Conservation (phyloP, 2,888 invertebrate genomes). For the Julus scandinavius region DNA sequence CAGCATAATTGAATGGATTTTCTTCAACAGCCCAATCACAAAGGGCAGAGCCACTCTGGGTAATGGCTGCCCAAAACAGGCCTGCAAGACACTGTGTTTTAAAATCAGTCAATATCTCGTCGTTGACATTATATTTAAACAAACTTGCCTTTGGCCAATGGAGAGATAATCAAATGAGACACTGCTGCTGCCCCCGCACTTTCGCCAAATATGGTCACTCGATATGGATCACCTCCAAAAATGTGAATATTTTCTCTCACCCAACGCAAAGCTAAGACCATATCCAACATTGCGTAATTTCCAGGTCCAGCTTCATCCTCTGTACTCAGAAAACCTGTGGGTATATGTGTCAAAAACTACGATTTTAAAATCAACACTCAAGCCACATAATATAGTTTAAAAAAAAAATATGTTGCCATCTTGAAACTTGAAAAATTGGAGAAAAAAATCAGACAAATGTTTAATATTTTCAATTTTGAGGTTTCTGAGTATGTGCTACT, state of each 20-base stretch:
- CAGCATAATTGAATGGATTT: conserved; percentile 48
- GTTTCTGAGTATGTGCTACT: no score
- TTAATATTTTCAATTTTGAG: no score
- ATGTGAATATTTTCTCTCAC: conserved; percentile 68
- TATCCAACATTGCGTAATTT: conserved; percentile 72
- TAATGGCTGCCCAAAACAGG: conserved; percentile 54
- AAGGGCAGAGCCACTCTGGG: conserved; percentile 55
- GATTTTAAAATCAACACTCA: no score
- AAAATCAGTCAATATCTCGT: no score
- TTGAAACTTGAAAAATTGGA: neutral
- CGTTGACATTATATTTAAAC: neutral
- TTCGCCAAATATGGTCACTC: conserved; percentile 70
- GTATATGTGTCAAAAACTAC: no score
- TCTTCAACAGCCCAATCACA: conserved; percentile 55
- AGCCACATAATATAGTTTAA: conserved; percentile 16
- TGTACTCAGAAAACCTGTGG: conserved; percentile 72
- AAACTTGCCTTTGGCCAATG: conserved; percentile 55
- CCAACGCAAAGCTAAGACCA: conserved; percentile 70
- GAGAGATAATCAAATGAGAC: conserved; percentile 64
- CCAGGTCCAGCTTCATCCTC: conserved; percentile 74
- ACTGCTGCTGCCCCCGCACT: conserved; percentile 70
- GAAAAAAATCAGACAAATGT: neutral
- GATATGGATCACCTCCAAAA: conserved; percentile 70
- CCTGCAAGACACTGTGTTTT: neutral
- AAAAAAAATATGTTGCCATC: neutral